These are phyloP conservation scores for Triplophysa tibetana DNA, from an alignment of 2,113 vertebrate genomes.

Conservation along the genomic window DNA sequence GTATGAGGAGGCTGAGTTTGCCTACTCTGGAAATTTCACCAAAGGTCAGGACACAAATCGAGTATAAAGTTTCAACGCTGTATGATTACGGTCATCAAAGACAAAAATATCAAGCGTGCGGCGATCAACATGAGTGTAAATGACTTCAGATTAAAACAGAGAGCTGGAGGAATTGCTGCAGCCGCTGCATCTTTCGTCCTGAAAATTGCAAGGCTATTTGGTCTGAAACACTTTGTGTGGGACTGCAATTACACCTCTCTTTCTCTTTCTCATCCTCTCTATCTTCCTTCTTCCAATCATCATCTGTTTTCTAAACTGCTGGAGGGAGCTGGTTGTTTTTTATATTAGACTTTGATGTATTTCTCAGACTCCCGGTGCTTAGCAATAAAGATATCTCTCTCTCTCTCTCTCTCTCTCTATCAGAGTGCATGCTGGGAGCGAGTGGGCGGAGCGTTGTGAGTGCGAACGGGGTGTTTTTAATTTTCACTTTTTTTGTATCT, in stretches of 20 bases:
- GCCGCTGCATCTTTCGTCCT: slow-evolving; percentile 20
- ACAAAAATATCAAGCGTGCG: slow-evolving; percentile 11
- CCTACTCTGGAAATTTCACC: slow-evolving; percentile 54
- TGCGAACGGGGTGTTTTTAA: background rate
- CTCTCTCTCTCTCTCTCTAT: background rate
- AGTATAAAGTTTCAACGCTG: background rate
- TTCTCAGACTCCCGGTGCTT: slow-evolving; percentile 25
- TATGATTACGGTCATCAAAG: background rate
- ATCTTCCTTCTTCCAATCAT: slow-evolving; percentile 43
- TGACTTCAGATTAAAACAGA: slow-evolving; percentile 35
- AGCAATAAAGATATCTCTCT: slow-evolving; percentile 29
- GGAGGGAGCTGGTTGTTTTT: slow-evolving; percentile 37
- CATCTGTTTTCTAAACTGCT: slow-evolving; percentile 48
- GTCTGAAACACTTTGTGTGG: slow-evolving; percentile 42
- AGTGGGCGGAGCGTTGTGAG: background rate
- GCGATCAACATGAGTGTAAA: slow-evolving; percentile 26
- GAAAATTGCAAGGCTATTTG: slow-evolving; percentile 46
- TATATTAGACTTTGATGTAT: slow-evolving; percentile 42
- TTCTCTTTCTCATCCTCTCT: slow-evolving; percentile 26
- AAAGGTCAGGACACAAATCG: slow-evolving; percentile 64
- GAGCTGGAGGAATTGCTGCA: slow-evolving; percentile 36
- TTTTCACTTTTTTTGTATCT: background rate
- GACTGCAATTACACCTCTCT: slow-evolving; percentile 44
- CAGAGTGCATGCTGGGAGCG: background rate
- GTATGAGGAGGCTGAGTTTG: slow-evolving; percentile 55